Base-by-base conservation (phyloP, 2,888 invertebrate species). In the Cantharis rufa region DNA sequence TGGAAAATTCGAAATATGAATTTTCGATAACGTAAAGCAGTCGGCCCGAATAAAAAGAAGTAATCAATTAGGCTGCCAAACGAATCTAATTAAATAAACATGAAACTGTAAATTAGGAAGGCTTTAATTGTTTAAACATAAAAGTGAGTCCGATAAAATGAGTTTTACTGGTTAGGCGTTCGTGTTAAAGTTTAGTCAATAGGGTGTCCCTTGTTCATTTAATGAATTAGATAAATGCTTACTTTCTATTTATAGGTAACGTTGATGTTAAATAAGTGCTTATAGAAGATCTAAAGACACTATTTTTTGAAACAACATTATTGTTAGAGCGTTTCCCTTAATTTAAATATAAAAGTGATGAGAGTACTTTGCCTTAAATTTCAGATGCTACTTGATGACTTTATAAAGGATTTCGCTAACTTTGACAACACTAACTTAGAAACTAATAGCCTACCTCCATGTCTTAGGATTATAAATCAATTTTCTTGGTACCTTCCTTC, bases 391-490 rank as follows among this genome's bases (percentile, higher is more conserved):
- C 73, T 70, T 70, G 75, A 73, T 78, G 71, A 78, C 73, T 75
- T 78, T 73, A 73, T 75, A 76, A 76, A 71, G 75, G 75, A 76
- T 78, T 78, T 74, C 61, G 68, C 69, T 74, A 78, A 78, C 73
- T 78, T 78, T 78, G 75, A 78, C 28, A 32, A 78, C 73, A 76
- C 68, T 78, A 73, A 78, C 73, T 78, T 78, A 69, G 69, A 78
- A 70, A 70, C 74, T 78, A 78, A 78, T 78, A 74, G 75, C 64
- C 69, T 75, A 70, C 71, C 69, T 70, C 73, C 71, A 76, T 71
- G 76, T 82, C 80, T 81, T 72, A 69, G 80, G 81, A 82, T 84
- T 81, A 82, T 84, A 84, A 84, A 84, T 84, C 84, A 84, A 84
- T 83, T 82, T 83, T 73, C 81, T 77, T 79, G 68, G 79, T 76